Evolutionary conservation across 2,797 vertebrate genomes (phyloP).

Genomic region (Anisognathus igniventris): DNA sequence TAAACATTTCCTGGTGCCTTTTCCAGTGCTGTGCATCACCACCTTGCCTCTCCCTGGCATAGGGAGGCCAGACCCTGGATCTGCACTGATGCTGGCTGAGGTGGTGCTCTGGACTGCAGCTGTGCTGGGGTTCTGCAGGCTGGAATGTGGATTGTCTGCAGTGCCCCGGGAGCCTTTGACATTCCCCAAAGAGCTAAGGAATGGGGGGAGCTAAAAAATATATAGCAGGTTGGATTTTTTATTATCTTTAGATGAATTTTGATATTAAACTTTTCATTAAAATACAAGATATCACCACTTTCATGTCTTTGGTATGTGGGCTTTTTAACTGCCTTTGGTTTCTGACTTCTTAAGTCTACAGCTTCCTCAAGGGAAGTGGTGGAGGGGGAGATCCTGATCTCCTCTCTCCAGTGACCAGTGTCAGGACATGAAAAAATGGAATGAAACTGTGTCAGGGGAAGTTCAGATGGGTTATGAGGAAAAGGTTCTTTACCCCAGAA

Average conservation of each 20-base stretch:
- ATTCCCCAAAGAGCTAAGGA: background rate
- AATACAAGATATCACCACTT: background rate
- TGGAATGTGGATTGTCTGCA: background rate
- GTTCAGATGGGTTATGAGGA: background rate
- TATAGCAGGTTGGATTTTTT: background rate
- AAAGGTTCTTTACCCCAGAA: background rate
- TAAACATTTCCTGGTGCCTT: background rate
- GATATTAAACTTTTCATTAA: slow-evolving; percentile 15
- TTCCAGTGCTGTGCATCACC: background rate
- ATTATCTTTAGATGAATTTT: background rate
- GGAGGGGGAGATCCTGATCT: background rate
- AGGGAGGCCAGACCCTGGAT: background rate
- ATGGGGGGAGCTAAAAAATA: background rate
- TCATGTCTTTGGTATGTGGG: background rate
- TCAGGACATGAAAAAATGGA: background rate
- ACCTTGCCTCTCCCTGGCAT: accelerated
- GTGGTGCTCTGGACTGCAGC: background rate
- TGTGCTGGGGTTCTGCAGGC: background rate
- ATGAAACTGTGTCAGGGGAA: background rate
- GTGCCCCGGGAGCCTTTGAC: background rate
- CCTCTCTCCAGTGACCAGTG: background rate
- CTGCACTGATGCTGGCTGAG: background rate
- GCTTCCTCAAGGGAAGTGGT: background rate
- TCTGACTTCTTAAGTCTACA: background rate
- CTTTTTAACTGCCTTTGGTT: background rate